Conservation (phyloP, 2,797 vertebrate genomes). For the Hypotaenidia philippensis region DNA sequence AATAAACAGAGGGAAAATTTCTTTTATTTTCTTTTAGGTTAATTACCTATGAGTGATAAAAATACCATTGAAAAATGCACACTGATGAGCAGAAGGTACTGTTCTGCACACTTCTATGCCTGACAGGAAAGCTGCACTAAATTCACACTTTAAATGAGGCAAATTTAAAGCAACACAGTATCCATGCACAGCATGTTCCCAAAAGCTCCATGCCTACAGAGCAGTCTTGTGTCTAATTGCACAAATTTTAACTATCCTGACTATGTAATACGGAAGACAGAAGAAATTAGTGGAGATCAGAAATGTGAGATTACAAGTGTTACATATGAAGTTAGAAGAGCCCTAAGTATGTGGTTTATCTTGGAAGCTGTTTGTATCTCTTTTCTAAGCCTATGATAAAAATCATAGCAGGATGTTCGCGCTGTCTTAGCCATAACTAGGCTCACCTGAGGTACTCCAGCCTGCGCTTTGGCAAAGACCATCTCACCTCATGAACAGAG, state of each 20-base stretch:
- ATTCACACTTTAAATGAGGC: not conserved
- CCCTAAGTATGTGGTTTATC: not conserved
- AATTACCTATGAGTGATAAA: not conserved
- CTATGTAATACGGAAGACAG: not conserved
- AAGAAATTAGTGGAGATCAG: not conserved
- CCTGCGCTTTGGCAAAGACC: not conserved
- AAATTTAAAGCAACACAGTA: not conserved
- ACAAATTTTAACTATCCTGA: not conserved
- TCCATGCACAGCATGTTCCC: fast-evolving
- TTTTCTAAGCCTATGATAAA: not conserved
- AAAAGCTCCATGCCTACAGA: not conserved
- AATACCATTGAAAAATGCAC: not conserved
- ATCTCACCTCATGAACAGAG: not conserved
- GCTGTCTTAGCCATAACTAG: not conserved
- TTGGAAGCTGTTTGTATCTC: not conserved
- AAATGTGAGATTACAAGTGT: not conserved
- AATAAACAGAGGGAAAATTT: not conserved
- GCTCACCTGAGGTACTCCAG: not conserved
- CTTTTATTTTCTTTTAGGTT: not conserved
- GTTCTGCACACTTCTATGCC: not conserved
- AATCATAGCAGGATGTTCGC: not conserved
- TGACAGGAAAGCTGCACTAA: not conserved
- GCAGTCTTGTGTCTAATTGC: not conserved
- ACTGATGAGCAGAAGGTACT: not conserved
- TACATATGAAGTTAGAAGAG: not conserved